A percentile compares a stretch with the other conserved stretches of the same genome.
Conservation (phyloP, 2,113 vertebrate species). For the Gadus chalcogrammus region DNA sequence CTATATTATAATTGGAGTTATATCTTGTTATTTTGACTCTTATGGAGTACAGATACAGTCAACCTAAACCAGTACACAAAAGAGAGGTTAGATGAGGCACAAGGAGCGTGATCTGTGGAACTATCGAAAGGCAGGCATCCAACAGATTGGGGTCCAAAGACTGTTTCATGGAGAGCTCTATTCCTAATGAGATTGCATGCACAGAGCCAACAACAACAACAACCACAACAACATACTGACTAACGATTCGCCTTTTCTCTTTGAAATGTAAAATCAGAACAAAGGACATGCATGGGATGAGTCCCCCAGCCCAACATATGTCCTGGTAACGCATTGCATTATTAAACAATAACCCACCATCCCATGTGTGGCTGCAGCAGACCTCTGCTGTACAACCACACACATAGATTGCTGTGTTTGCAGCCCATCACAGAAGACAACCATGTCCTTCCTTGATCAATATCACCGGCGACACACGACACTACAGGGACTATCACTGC, state of each 20-base stretch:
- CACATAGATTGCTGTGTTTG: slow-evolving; percentile 16
- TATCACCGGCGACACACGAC: slow-evolving; percentile 15
- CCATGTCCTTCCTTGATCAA: slow-evolving; percentile 52
- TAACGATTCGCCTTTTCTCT: slow-evolving; percentile 46
- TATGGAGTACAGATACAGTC: no score
- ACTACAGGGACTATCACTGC: slow-evolving; percentile 52
- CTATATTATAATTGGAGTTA: no score
- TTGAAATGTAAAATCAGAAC: neutral
- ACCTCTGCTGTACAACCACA: slow-evolving; percentile 20
- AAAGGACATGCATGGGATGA: slow-evolving; percentile 43
- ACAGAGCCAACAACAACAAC: slow-evolving; percentile 46
- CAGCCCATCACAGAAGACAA: slow-evolving; percentile 33
- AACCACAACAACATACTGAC: slow-evolving; percentile 33
- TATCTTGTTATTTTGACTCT: no score
- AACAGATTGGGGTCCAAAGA: no score
- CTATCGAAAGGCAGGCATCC: no score
- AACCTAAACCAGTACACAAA: no score
- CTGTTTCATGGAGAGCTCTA: slow-evolving; percentile 15
- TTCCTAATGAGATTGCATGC: slow-evolving; percentile 66
- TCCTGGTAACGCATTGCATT: slow-evolving; percentile 46
- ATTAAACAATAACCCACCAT: slow-evolving; percentile 34
- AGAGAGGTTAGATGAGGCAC: no score
- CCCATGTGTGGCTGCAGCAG: slow-evolving; percentile 12
- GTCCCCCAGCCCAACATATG: slow-evolving; percentile 30
- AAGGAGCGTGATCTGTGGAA: no score